Conservation (phyloP, 2,888 invertebrate species). For the Phrixothrix hirtus region DNA sequence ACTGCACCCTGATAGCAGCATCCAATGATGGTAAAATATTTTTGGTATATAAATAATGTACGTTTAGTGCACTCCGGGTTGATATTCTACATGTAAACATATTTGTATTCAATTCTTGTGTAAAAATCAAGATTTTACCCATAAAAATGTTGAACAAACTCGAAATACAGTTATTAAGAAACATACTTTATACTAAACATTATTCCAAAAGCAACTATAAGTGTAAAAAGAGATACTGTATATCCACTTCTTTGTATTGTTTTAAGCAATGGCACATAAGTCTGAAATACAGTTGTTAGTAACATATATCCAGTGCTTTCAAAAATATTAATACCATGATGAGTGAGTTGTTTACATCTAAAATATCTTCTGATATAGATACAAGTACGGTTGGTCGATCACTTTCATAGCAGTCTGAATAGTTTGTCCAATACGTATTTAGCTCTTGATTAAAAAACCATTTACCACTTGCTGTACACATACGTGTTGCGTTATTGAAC, state of each 20-base stretch:
- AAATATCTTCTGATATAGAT: slow-evolving; percentile 36
- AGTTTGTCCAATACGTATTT: slow-evolving; percentile 59
- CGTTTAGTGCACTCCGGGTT: too few relatives aligned
- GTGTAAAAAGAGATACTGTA: slow-evolving; percentile 60
- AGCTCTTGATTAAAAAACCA: slow-evolving; percentile 56
- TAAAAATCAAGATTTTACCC: too few relatives aligned
- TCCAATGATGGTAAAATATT: too few relatives aligned
- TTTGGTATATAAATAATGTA: too few relatives aligned
- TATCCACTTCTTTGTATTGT: slow-evolving; percentile 62
- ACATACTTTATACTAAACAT: slow-evolving; percentile 64
- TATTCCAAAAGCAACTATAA: slow-evolving; percentile 62
- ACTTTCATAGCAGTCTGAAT: slow-evolving; percentile 56
- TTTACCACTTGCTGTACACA: slow-evolving; percentile 57
- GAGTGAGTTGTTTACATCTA: slow-evolving; percentile 10
- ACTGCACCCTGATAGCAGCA: too few relatives aligned
- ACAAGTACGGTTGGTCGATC: slow-evolving; percentile 53
- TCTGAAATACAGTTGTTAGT: slow-evolving; percentile 50
- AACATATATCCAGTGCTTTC: background rate
- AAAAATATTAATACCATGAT: too few relatives aligned
- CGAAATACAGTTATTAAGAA: too few relatives aligned
- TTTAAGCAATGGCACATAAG: slow-evolving; percentile 59
- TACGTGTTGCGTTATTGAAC: slow-evolving; percentile 54
- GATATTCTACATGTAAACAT: too few relatives aligned
- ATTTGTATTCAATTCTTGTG: too few relatives aligned
- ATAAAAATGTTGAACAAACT: too few relatives aligned